These are phyloP conservation scores for Melinopterus prodromus DNA, from an alignment of 2,888 invertebrate genomes.

Conservation along the genomic window DNA sequence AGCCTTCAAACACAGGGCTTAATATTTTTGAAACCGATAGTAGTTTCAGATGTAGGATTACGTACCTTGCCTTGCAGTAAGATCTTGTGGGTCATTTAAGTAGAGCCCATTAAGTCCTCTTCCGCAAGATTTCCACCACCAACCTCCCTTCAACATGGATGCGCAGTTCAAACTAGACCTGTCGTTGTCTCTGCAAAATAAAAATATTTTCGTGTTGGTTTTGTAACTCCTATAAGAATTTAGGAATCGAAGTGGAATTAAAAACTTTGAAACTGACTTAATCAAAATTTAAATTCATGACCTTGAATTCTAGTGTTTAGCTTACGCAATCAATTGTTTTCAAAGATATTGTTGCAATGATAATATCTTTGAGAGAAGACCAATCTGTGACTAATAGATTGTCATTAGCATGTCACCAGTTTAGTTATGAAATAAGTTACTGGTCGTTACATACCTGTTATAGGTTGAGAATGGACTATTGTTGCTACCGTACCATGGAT, in stretches of 20 bases:
- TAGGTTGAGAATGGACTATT: conserved; percentile 94
- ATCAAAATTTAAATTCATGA: too few species aligned
- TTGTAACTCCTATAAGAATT: too few species aligned
- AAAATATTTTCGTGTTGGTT: neutral
- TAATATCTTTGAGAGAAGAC: too few species aligned
- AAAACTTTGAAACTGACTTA: too few species aligned
- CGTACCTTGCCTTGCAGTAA: conserved; percentile 87
- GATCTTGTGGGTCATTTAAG: conserved; percentile 87
- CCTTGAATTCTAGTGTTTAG: too few species aligned
- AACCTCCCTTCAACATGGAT: conserved; percentile 92
- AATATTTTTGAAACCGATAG: too few species aligned
- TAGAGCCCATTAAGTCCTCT: conserved; percentile 90
- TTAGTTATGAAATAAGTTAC: conserved; percentile 38
- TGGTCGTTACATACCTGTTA: conserved; percentile 69
- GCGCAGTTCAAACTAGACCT: conserved; percentile 90
- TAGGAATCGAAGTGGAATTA: too few species aligned
- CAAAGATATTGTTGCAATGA: too few species aligned
- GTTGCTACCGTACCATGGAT: conserved; percentile 94
- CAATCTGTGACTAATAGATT: neutral
- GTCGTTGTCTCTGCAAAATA: conserved; percentile 80
- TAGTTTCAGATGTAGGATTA: too few species aligned
- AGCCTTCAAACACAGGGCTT: too few species aligned
- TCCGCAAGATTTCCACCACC: conserved; percentile 97
- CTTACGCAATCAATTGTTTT: too few species aligned
- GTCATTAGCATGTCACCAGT: neutral